Evolutionary conservation across 53 echinoderm and acorn worm species (phyloP), one percentile per base, ranked within the genome.

Genomic region (Henricia sp.): DNA sequence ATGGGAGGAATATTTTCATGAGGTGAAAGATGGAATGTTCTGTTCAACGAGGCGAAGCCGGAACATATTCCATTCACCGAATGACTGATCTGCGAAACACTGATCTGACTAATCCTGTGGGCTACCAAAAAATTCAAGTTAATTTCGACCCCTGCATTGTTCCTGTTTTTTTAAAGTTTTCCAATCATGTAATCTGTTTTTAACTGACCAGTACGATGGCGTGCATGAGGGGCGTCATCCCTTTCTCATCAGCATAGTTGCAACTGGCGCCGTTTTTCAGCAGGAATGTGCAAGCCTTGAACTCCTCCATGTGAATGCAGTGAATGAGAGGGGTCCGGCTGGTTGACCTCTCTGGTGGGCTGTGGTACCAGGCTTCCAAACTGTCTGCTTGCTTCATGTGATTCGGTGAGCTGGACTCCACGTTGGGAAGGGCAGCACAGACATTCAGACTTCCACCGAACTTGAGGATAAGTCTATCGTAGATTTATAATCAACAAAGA

Each of bases 141-240:
- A n/a, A n/a, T n/a, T n/a, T n/a, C n/a, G n/a, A n/a, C n/a, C n/a
- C n/a, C n/a, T n/a, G n/a, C n/a, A n/a, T n/a, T n/a, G n/a, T n/a
- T n/a, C n/a, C n/a, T n/a, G n/a, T n/a, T n/a, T n/a, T n/a, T n/a
- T 14, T 11, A 11, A 50, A 21, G 23, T 40, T 72, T 41, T 36
- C n/a, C n/a, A n/a, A n/a, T n/a, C n/a, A n/a, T n/a, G n/a, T n/a
- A n/a, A n/a, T n/a, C n/a, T n/a, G n/a, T 24, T 69, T 69, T 6
- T 69, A 19, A 13, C 19, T 70, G 38, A 86, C 86, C 80, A 63
- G 91, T 74, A 67, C 92, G 54, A 99, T 94, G 34, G 99, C 99
- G 80, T 91, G 94, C 99, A 99, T 99, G 65, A 99, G 89, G 10
- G 99, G 99, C n/a, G 94, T 90, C 23, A 92, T 58, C 3, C 77